Base-by-base conservation (phyloP, 2,797 vertebrate species). In the Lepilemur septentrionalis region DNA sequence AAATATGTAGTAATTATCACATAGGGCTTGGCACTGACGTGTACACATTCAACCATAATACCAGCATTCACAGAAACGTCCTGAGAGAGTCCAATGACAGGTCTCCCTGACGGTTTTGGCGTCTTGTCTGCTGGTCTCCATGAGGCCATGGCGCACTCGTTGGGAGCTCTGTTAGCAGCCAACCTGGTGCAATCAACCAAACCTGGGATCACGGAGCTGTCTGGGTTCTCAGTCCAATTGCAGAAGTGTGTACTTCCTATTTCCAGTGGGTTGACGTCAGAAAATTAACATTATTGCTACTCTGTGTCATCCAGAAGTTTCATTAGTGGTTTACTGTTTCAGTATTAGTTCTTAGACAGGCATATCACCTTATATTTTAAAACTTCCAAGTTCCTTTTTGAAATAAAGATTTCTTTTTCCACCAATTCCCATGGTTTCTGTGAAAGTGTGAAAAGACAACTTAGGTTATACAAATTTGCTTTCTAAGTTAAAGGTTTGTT, bases 221-320 rank as follows among this genome's bases (percentile, higher is more conserved):
- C 55, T 86, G 30, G 17, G n/a, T 78, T 93, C 78, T 92, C 82
- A 85, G 35, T 46, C 30, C 48, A 89, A 23, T 55, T 91, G 41
- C 48, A 23, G 50, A 93, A 91, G 69, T 67, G 35, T 59, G 28
- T 12, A 57, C 81, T 96, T 97, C 96, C 95, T 95, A 5, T 80
- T 94, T 96, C 65, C 65, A 72, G 69, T 63, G 15, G 46, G 61
- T 35, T 93, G 86, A 86, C 2, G 0, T 94, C 86, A 91, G 63
- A 93, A 85, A 78, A 38, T 55, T 48, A 30, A 38, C 61, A 22
- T 80, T 76, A 69, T 63, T 85, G 65, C 63, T 46, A 25, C 82
- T 86, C n/a, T 70, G 35, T 76, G n/a, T 83, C 73, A 35, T 55
- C 48, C 11, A 50, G 12, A 9, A 41, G 41, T 88, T 95, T 93